phyloP scores from a whole-genome alignment of 2,797 vertebrate species.

The Bradypodion ventrale region DNA sequence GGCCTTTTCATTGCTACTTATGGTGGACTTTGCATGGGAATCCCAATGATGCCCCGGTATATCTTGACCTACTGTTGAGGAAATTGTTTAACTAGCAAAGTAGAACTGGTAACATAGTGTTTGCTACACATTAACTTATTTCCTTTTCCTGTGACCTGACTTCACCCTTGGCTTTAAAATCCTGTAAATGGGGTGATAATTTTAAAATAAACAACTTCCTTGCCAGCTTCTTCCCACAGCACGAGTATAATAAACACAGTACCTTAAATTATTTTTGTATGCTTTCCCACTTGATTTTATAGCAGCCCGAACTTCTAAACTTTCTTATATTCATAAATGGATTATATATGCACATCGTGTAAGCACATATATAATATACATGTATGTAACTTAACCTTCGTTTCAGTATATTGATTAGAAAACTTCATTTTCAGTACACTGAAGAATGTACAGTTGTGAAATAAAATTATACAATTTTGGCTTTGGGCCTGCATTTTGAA shows the following conservation, averaged over 20 bases:
- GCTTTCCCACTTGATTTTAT: constrained; percentile 34
- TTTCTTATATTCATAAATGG: not conserved
- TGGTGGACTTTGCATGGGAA: not conserved
- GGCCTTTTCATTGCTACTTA: not conserved
- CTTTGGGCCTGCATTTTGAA: constrained; percentile 14
- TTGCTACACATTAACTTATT: constrained; percentile 41
- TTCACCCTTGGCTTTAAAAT: constrained; percentile 60
- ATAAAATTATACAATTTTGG: constrained; percentile 18
- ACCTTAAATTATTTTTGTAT: constrained; percentile 57
- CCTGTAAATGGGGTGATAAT: constrained; percentile 71
- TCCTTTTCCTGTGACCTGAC: constrained; percentile 64
- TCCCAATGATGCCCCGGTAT: not conserved
- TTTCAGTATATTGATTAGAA: constrained; percentile 2
- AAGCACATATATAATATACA: not conserved
- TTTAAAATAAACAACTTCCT: constrained; percentile 68
- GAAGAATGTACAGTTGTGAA: constrained; percentile 30
- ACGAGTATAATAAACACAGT: constrained; percentile 64
- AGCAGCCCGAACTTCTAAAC: constrained; percentile 28
- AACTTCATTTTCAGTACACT: constrained; percentile 3
- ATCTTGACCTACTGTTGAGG: not conserved
- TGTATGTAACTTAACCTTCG: not conserved
- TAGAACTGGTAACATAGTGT: not conserved
- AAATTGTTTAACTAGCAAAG: constrained; percentile 38
- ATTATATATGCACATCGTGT: not conserved
- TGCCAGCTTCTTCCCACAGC: constrained; percentile 66